These are phyloP conservation scores for Hirtodrosophila trivittata DNA, from an alignment of 2,888 invertebrate genomes.

Conservation along the genomic window DNA sequence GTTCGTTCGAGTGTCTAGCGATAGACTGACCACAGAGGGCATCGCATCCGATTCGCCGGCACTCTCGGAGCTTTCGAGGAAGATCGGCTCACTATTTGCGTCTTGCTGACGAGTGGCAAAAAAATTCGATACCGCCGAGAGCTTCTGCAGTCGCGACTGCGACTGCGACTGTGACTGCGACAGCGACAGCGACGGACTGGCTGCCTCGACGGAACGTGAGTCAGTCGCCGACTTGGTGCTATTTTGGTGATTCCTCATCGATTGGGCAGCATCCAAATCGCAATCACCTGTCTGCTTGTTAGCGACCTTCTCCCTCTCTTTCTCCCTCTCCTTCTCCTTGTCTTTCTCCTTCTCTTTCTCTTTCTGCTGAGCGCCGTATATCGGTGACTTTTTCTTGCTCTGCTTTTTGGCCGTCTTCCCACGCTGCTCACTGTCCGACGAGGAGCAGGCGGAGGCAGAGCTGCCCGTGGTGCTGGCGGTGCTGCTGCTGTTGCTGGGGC, in stretches of 20 bases:
- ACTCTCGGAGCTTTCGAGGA: constrained; percentile 85
- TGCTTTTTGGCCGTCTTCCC: constrained; percentile 69
- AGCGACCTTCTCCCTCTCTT: constrained; percentile 35
- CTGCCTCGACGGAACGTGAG: constrained; percentile 32
- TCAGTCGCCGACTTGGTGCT: constrained; percentile 58
- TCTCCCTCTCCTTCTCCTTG: neutral
- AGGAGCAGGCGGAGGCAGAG: constrained; percentile 41
- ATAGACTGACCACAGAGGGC: constrained; percentile 73
- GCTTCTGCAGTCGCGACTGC: constrained; percentile 87
- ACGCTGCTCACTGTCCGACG: constrained; percentile 77
- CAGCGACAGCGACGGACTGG: constrained; percentile 44
- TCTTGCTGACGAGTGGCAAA: constrained; percentile 87
- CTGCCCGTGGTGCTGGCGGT: constrained; percentile 83
- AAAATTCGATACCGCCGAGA: constrained; percentile 90
- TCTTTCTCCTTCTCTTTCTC: constrained; percentile 25
- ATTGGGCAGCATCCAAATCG: constrained; percentile 29
- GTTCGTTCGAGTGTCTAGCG: constrained; percentile 82
- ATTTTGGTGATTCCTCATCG: constrained; percentile 62
- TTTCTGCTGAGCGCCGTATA: constrained; percentile 38
- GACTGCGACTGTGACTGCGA: constrained; percentile 13
- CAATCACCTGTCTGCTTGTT: constrained; percentile 41
- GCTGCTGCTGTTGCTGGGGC: constrained; percentile 27
- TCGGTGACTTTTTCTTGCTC: constrained; percentile 70
- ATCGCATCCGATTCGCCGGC: constrained; percentile 65
- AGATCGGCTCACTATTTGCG: constrained; percentile 84